Conservation (phyloP, 2,113 vertebrate genomes). For the Charina bottae region DNA sequence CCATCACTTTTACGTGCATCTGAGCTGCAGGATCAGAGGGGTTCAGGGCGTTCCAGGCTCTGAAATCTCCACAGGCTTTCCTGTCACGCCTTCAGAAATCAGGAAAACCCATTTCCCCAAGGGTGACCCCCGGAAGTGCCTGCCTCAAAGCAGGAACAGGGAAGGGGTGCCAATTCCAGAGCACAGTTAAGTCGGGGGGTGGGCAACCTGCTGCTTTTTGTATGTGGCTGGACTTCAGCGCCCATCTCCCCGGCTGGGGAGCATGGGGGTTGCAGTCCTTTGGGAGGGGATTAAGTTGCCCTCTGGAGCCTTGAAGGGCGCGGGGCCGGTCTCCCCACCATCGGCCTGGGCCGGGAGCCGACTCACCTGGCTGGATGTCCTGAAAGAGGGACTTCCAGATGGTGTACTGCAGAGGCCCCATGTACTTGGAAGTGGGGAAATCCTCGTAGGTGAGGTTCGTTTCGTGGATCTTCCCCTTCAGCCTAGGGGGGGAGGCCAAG, state of each 20-base stretch:
- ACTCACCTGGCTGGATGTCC: constrained; percentile 94
- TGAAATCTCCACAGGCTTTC: no score
- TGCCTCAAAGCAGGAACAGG: no score
- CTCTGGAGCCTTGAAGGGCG: not conserved
- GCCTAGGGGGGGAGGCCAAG: constrained; percentile 69
- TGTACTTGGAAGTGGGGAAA: constrained; percentile 98
- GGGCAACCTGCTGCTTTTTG: no score
- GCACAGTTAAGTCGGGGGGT: no score
- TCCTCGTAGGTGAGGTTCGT: constrained; percentile 97
- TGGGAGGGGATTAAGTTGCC: not conserved
- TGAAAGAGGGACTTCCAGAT: constrained; percentile 99
- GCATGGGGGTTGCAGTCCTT: not conserved
- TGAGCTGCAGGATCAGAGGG: no score
- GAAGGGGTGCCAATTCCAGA: no score
- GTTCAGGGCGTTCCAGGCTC: no score
- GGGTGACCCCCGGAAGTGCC: no score
- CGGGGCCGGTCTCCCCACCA: not conserved
- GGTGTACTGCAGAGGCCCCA: constrained; percentile 94
- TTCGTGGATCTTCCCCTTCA: constrained; percentile 97
- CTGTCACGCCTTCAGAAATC: no score
- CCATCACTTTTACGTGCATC: no score
- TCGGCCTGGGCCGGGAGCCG: not conserved
- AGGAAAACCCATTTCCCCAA: no score
- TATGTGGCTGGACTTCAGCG: no score
- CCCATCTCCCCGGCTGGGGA: not conserved